Evolutionary conservation across 2,888 invertebrate genomes (phyloP), one percentile per base, ranked within the genome.

Genomic region (Aporophyla nigra): DNA sequence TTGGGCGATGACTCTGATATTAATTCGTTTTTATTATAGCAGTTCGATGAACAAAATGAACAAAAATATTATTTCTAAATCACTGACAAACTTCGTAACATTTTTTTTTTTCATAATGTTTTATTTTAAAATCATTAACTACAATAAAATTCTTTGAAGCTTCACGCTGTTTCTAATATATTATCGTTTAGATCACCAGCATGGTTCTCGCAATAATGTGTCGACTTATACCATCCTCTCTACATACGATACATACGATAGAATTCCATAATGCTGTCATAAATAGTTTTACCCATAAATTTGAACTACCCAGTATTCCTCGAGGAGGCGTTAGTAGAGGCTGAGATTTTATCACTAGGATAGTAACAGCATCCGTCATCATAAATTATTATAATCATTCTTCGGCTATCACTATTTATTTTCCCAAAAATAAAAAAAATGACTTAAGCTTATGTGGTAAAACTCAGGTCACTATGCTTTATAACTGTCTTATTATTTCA

Each of bases 1-100:
- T 63, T 68, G 56, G 53, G n/a, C 49, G 46, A 56, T 68, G 21
- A 71, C 51, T 53, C 9, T 16, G 58, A 68, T 68, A 63, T 63
- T 46, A 58, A 51, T 76, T 56, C 3, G 5, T 58, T 43, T 74
- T 58, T 59, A 63, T 74, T 68, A 63, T 65, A 78, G 19, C 53
- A n/a, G 43, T n/a, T 33, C 33, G 33, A 33, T 33, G 14, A 51
- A 40, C 6, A 71, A 72, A 69, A 78, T 75, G 12, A 59, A 61
- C 66, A 33, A 61, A 40, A 70, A n/a, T 59, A 59, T 73, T 71
- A 33, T 14, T 33, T 33, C 33, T 71, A 70, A 71, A 61, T 46
- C 12, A 49, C 49, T 61, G 58, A 33, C 6, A 51, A 33, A n/a
- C 19, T 68, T n/a, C n/a, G 19, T n/a, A n/a, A 46, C 19, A 5